Percentiles rank a stretch among this genome's conserved stretches.
Conservation (phyloP, 2,888 invertebrate species). For the Nemapogon koenigi region DNA sequence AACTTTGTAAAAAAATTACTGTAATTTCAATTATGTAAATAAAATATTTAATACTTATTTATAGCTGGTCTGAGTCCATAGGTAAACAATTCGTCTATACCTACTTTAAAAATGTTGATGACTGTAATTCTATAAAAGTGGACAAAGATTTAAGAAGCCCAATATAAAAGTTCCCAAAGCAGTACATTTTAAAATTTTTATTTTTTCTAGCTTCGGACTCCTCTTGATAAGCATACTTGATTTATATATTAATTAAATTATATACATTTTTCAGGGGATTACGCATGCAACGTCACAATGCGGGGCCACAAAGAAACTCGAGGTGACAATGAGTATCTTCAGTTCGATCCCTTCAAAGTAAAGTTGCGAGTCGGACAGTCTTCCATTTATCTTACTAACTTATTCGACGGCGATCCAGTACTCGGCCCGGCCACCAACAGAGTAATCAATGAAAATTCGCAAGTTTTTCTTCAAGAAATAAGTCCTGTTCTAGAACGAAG, state of each 20-base stretch:
- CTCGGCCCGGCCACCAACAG: slow-evolving; percentile 71
- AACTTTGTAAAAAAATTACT: too few relatives aligned
- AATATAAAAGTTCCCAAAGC: too few relatives aligned
- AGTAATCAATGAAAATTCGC: slow-evolving; percentile 71
- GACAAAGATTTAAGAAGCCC: too few relatives aligned
- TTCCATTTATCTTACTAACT: slow-evolving; percentile 67
- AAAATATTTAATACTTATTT: too few relatives aligned
- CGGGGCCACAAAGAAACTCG: slow-evolving; percentile 64
- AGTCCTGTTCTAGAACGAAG: slow-evolving; percentile 70
- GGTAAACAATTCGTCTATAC: too few relatives aligned
- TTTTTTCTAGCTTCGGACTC: too few relatives aligned
- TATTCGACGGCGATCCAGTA: slow-evolving; percentile 71
- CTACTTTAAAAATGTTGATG: too few relatives aligned
- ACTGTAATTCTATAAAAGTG: too few relatives aligned
- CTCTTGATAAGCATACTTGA: too few relatives aligned
- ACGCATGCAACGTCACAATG: slow-evolving; percentile 69
- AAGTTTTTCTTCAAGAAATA: slow-evolving; percentile 70
- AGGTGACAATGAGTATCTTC: slow-evolving; percentile 65
- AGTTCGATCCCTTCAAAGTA: slow-evolving; percentile 70
- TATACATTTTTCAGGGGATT: slow-evolving; percentile 60
- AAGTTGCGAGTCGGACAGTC: slow-evolving; percentile 67
- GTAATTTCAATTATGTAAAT: too few relatives aligned
- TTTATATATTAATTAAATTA: slow-evolving; percentile 1
- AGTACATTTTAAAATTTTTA: too few relatives aligned
- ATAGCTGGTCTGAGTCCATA: too few relatives aligned